Evolutionary conservation across 2,888 invertebrate genomes (phyloP).

Genomic region (Cephus sareptanus): DNA sequence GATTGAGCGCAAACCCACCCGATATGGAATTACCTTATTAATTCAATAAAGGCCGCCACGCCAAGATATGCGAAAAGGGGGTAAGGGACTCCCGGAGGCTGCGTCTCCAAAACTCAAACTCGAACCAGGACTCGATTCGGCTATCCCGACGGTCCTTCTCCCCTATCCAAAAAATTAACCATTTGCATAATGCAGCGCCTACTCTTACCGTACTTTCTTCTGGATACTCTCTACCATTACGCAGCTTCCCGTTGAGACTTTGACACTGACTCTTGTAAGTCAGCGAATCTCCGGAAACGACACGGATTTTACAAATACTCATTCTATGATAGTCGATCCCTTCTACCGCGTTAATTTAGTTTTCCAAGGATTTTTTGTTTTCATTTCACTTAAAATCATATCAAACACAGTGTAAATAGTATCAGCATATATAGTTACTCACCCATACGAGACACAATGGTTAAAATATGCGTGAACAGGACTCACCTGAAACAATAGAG

Average conservation of each 20-base stretch:
- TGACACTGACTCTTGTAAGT: background rate
- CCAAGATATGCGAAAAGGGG: background rate
- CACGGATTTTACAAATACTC: background rate
- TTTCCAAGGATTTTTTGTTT: background rate
- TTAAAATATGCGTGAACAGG: conserved; percentile 30
- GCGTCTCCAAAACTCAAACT: background rate
- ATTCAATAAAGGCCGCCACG: background rate
- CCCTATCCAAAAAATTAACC: conserved; percentile 15
- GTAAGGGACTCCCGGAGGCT: background rate
- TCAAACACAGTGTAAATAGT: background rate
- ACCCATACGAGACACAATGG: background rate
- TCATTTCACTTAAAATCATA: background rate
- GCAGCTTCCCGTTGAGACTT: background rate
- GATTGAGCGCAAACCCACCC: background rate
- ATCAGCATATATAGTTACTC: background rate
- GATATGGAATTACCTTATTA: background rate
- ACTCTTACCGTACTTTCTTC: conserved; percentile 1
- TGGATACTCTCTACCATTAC: background rate
- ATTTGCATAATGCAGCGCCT: conserved; percentile 33
- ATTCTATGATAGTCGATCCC: background rate
- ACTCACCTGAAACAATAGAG: conserved; percentile 43
- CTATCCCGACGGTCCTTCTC: background rate
- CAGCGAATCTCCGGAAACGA: background rate
- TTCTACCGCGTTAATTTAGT: background rate
- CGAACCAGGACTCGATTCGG: background rate